phyloP scores from a whole-genome alignment of 2,113 vertebrate genomes.

The Pipa parva region DNA sequence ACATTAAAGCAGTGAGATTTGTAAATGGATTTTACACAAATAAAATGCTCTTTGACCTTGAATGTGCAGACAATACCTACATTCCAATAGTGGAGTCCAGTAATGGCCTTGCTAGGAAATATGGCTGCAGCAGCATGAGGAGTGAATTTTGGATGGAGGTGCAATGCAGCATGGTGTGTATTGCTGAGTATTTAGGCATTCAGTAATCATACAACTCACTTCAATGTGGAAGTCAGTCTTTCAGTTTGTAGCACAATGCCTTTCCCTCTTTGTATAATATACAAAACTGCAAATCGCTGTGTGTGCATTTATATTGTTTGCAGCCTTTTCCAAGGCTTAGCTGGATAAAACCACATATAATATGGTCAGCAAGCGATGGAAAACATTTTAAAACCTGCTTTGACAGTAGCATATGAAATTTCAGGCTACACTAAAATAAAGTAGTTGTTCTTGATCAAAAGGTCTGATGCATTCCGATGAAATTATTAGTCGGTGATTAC shows the following conservation, averaged over 20 bases:
- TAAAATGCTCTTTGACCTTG: not conserved
- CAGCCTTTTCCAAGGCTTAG: constrained; percentile 12
- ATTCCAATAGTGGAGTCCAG: not conserved
- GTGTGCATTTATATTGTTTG: constrained; percentile 10
- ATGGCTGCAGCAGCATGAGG: not conserved
- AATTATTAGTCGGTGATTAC: no score
- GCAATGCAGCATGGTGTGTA: not conserved
- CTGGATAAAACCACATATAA: not conserved
- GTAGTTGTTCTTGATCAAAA: no score
- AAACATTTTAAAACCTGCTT: no score
- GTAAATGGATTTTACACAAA: no score
- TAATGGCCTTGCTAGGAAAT: not conserved
- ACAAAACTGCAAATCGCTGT: constrained; percentile 15
- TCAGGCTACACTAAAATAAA: no score
- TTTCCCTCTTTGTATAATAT: not conserved
- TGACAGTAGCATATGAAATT: no score
- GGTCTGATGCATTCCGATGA: no score
- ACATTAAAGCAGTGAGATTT: no score
- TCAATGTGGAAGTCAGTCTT: not conserved
- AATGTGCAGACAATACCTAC: not conserved
- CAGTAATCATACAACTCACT: no score
- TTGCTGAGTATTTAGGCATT: constrained; percentile 1
- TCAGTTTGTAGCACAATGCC: not conserved
- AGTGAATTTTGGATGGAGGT: not conserved
- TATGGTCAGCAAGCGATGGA: constrained; percentile 9